phyloP scores from a whole-genome alignment of 2,797 vertebrate genomes.

The Galagoides demidoff region DNA sequence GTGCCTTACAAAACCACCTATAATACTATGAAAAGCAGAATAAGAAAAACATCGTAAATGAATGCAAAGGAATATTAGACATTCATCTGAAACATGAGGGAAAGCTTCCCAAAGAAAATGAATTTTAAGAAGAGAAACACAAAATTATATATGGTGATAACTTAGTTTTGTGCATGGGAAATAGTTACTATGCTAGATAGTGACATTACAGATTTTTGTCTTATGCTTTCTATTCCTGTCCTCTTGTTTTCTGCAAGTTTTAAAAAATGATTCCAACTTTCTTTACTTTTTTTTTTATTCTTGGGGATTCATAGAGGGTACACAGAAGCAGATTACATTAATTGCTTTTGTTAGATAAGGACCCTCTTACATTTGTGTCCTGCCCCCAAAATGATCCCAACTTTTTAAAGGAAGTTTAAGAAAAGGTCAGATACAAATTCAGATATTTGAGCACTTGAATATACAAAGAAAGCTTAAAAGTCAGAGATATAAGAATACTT shows the following conservation, averaged over 20 bases:
- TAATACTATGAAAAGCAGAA: not conserved
- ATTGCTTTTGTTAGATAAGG: too few relatives aligned
- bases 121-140: slow-evolving; percentile 12
- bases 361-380: too few relatives aligned
- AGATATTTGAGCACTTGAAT: not conserved
- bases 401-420: not conserved
- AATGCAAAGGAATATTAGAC: not conserved
- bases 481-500: not conserved
- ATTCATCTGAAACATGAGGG: not conserved
- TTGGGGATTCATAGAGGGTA: too few relatives aligned
- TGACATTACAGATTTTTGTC: not conserved
- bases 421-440: not conserved
- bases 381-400: too few relatives aligned
- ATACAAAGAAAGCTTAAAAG: not conserved
- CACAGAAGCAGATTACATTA: too few relatives aligned
- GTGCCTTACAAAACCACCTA: not conserved
- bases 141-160: not conserved
- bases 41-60: not conserved
- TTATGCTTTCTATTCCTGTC: not conserved
- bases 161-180: not conserved
- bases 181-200: not conserved
- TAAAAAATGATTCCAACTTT: not conserved
- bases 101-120: not conserved
- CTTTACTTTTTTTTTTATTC: too few relatives aligned
- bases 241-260: not conserved